Conservation (phyloP, 2,888 invertebrate species). For the Chouioia cunea region DNA sequence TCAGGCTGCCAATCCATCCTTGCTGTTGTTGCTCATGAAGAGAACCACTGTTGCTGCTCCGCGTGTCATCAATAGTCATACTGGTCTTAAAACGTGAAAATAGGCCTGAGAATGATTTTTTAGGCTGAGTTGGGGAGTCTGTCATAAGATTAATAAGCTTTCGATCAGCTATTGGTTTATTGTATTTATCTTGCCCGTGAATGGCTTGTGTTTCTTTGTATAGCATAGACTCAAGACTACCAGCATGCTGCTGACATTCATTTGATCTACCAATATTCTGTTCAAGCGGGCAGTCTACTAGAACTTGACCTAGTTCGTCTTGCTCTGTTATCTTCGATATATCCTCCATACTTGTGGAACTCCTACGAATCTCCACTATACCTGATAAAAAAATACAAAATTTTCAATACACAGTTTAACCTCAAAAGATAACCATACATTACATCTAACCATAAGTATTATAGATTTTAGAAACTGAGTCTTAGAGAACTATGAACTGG, state of each 20-base stretch:
- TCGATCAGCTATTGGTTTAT: slow-evolving; percentile 39
- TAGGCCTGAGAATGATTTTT: slow-evolving; percentile 62
- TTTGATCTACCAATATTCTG: slow-evolving; percentile 60
- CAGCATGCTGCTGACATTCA: slow-evolving; percentile 60
- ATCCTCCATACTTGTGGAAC: slow-evolving; percentile 67
- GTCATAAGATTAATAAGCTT: slow-evolving; percentile 47
- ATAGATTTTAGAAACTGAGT: no score
- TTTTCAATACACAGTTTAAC: no score
- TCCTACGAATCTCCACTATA: slow-evolving; percentile 64
- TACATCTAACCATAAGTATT: no score
- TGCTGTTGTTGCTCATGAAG: slow-evolving; percentile 60
- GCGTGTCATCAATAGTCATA: slow-evolving; percentile 65
- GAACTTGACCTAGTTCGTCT: slow-evolving; percentile 52
- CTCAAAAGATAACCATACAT: no score
- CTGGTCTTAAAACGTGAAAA: slow-evolving; percentile 65
- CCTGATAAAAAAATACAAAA: slow-evolving; percentile 45
- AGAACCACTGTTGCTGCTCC: slow-evolving; percentile 64
- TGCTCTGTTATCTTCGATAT: slow-evolving; percentile 66
- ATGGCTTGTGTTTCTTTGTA: slow-evolving; percentile 57
- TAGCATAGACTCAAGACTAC: slow-evolving; percentile 66
- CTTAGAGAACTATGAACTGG: no score
- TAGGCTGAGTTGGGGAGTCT: slow-evolving; percentile 56
- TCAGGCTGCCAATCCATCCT: slow-evolving; percentile 66
- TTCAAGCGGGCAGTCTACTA: slow-evolving; percentile 58
- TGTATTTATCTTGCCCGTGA: not conserved